Conservation (phyloP, 2,888 invertebrate genomes). For the Strigamia maritima region DNA sequence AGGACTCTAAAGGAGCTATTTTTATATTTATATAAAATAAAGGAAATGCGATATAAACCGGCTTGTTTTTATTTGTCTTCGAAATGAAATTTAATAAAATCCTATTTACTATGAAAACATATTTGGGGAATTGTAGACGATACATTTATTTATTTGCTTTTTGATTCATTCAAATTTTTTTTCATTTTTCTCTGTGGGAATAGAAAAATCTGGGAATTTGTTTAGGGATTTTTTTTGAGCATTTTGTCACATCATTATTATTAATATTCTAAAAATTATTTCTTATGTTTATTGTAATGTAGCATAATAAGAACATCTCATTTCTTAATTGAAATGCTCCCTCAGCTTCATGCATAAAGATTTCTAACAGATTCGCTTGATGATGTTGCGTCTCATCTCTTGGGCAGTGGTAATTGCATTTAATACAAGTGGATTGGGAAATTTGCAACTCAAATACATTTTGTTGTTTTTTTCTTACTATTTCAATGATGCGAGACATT, state of each 20-base stretch:
- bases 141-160: neutral
- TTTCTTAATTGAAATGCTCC: slow-evolving; percentile 17
- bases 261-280: neutral
- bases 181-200: neutral
- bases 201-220: too few relatives aligned
- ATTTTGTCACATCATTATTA: neutral
- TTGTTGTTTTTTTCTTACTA: neutral
- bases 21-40: slow-evolving; percentile 12
- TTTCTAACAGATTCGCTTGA: slow-evolving; percentile 14
- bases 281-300: neutral
- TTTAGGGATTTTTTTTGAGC: neutral
- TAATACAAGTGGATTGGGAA: slow-evolving; percentile 18
- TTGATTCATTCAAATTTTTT: neutral
- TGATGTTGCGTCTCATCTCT: slow-evolving; percentile 22
- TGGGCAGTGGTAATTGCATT: slow-evolving; percentile 20
- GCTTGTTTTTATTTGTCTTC: neutral
- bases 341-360: slow-evolving; percentile 26
- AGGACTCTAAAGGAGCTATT: neutral
- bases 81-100: neutral
- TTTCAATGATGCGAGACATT: neutral
- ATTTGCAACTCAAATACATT: neutral
- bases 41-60: neutral
- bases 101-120: neutral
- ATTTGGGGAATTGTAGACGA: neutral
- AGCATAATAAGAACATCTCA: neutral